These are phyloP conservation scores for Cylindroiulus punctatus DNA, from an alignment of 2,888 invertebrate species.

Conservation along the genomic window DNA sequence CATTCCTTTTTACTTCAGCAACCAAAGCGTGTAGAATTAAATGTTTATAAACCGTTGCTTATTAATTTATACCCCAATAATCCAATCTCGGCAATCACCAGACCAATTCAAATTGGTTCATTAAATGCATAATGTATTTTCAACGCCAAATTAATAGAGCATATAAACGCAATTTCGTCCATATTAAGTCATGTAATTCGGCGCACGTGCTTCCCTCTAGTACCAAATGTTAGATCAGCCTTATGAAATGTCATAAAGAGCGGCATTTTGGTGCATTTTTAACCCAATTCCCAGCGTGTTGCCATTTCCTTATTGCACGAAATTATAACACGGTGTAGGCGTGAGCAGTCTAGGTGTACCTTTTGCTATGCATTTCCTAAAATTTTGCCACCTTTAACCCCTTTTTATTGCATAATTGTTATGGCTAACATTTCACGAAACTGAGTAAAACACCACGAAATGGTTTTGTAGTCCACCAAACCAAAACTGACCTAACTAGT, in stretches of 20 bases:
- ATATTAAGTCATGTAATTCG: constrained; percentile 3
- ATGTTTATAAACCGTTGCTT: background rate
- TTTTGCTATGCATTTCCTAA: background rate
- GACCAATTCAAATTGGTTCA: background rate
- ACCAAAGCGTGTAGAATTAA: background rate
- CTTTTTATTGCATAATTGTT: background rate
- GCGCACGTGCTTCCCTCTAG: background rate
- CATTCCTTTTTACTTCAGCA: background rate
- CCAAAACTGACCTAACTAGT: no score
- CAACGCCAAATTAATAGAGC: constrained; percentile 9
- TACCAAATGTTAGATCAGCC: background rate
- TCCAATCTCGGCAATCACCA: background rate
- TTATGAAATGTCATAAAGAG: background rate
- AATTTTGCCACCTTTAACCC: background rate
- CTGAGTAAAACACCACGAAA: background rate
- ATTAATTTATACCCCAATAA: background rate
- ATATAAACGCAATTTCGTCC: background rate
- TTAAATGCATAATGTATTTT: background rate
- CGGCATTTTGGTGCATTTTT: constrained; percentile 15
- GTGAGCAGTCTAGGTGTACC: background rate
- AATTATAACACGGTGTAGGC: background rate
- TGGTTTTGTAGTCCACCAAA: no score
- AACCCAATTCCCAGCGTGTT: constrained; percentile 21
- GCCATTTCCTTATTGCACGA: constrained; percentile 34
- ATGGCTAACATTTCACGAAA: background rate